Base-by-base conservation (phyloP, 2,888 invertebrate genomes). In the Hirtodrosophila histrioides region DNA sequence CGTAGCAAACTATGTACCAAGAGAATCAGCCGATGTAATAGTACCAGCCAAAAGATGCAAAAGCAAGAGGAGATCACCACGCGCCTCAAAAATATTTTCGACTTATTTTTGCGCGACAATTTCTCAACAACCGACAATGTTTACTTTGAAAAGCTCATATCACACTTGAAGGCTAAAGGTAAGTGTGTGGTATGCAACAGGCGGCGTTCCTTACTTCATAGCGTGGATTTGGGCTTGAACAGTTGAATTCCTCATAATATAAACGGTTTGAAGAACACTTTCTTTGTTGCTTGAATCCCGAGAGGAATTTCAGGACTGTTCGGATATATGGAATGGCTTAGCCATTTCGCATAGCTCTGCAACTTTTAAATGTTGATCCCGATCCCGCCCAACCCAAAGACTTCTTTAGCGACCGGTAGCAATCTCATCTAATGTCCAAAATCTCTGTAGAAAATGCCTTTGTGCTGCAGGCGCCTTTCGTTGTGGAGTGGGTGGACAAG, bases 101-200 rank as follows among this genome's bases (percentile, higher is more conserved):
- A 89, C 54, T 65, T 79, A 65, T 90, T 91, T 60, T 66, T 91
- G 35, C 73, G 75, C 29, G 80, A 80, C 39, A 88, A 90, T 64
- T 89, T 90, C 72, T 74, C 78, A 40, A 86, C 82, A 44, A 88
- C 86, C 9, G 90, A 94, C 88, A 94, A 93, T 90, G 94, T 94
- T 77, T 94, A 95, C 89, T 93, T 94, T 65, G 95, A 94, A 88
- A 93, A 93, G 75, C 92, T 95, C 44, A 92, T 95, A 68, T 93
- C 93, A 55, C 94, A 94, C 90, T 89, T 95, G 73, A 91, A 92
- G 17, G 93, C 93, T 50, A 92, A 92, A 77, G 91, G 92, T 74
- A 92, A 93, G 88, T 90, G 91, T 45, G 35, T 50, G n/a, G 7
- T n/a, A 33, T 49, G 75, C 76, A 75, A 73, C 71, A 73, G 60